phyloP scores from a whole-genome alignment of 2,888 invertebrate genomes.

The Amblyjoppa fuscipennis region DNA sequence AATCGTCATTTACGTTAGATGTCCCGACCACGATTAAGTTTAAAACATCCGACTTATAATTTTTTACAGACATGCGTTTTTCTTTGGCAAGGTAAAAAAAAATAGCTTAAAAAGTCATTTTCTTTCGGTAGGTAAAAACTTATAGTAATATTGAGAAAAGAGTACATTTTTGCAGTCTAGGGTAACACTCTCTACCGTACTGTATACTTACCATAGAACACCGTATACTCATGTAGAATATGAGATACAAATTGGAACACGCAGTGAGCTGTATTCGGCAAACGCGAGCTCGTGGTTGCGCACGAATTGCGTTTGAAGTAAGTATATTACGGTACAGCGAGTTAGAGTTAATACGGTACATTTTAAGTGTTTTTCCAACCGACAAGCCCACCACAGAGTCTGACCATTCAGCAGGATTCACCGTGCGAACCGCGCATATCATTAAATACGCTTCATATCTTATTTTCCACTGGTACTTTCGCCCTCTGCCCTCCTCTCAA shows the following conservation, averaged over 20 bases:
- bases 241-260: conserved; percentile 17
- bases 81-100: not conserved
- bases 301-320: conserved; percentile 15
- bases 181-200: not conserved
- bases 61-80: not conserved
- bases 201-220: not conserved
- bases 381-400: not conserved
- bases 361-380: not conserved
- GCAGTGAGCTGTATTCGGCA: not conserved
- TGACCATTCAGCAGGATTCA: not conserved
- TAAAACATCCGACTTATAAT: not conserved
- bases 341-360: conserved; percentile 10
- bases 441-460: not conserved
- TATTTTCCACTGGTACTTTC: conserved; percentile 27
- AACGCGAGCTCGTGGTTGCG: not conserved
- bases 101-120: not conserved
- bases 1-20: not conserved
- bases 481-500: conserved; percentile 16
- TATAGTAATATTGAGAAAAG: not conserved
- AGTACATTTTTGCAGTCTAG: not conserved
- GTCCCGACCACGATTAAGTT: not conserved
- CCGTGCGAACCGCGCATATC: not conserved
- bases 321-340: conserved; percentile 8
- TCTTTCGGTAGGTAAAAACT: not conserved
- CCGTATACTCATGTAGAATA: not conserved